Percentiles rank a stretch among this genome's conserved stretches.
Conservation (phyloP, 2,797 vertebrate genomes). For the Pseudopleuronectes americanus region DNA sequence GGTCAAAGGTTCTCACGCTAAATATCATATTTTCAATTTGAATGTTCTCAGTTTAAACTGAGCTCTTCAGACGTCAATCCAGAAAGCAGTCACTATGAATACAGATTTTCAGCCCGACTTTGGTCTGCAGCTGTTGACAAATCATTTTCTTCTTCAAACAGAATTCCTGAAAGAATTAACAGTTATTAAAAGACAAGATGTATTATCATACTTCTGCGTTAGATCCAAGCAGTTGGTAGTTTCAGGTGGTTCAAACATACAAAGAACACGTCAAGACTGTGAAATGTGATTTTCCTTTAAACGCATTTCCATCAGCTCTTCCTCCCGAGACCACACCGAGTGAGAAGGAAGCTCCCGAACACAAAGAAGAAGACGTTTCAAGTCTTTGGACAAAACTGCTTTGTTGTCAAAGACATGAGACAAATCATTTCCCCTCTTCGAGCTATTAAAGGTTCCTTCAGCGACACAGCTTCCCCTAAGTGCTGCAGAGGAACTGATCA, state of each 20-base stretch:
- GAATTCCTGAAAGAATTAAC: not conserved
- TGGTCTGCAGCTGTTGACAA: no score
- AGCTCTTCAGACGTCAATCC: no score
- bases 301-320: conserved; percentile 40
- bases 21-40: no score
- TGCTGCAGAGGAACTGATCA: no score
- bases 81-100: no score
- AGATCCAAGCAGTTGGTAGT: not conserved
- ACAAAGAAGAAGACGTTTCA: conserved; percentile 26
- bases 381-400: conserved; percentile 18
- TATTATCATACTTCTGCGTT: conserved; percentile 3
- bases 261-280: not conserved
- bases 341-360: conserved; percentile 25
- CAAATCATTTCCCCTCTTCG: not conserved
- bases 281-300: conserved; percentile 4
- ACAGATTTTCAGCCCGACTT: no score
- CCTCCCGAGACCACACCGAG: conserved; percentile 41
- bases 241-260: not conserved
- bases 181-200: not conserved
- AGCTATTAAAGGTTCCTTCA: not conserved
- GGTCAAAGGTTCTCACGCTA: no score
- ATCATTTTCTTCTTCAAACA: no score
- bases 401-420: conserved; percentile 22
- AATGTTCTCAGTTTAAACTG: no score
- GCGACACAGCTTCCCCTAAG: no score